phyloP scores from a whole-genome alignment of 1,140 invertebrate species.

The Bombyx mandarina region DNA sequence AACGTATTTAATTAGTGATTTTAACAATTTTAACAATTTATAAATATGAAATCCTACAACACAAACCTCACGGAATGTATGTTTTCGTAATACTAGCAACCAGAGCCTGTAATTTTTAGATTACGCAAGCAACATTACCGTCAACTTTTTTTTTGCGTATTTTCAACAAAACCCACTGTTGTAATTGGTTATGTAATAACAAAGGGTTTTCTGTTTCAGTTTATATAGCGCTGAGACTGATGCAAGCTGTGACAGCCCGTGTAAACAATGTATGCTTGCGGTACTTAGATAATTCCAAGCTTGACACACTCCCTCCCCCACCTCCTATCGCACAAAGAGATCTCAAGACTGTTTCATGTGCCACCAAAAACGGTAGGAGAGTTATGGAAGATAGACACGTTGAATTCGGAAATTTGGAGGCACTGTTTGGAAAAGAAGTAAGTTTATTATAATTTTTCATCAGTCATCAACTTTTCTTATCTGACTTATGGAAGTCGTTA shows the following conservation, averaged over 20 bases:
- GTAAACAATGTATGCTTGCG: constrained; percentile 79
- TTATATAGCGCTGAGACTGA: constrained; percentile 79
- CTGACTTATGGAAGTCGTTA: too few relatives aligned
- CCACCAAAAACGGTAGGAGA: constrained; percentile 84
- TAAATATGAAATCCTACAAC: too few relatives aligned
- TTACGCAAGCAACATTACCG: too few relatives aligned
- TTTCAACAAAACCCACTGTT: too few relatives aligned
- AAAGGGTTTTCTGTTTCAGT: constrained; percentile 64
- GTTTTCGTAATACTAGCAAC: too few relatives aligned
- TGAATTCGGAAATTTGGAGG: constrained; percentile 80
- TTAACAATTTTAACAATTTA: too few relatives aligned
- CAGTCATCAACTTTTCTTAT: not conserved
- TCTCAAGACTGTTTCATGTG: constrained; percentile 72
- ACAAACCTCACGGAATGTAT: too few relatives aligned
- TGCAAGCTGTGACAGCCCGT: constrained; percentile 79
- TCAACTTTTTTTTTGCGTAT: too few relatives aligned
- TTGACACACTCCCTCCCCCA: constrained; percentile 70
- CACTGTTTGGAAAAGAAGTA: constrained; percentile 78
- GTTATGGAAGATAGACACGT: constrained; percentile 91
- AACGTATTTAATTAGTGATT: too few relatives aligned
- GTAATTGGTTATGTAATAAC: too few relatives aligned
- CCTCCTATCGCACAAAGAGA: constrained; percentile 67
- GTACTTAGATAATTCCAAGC: constrained; percentile 75
- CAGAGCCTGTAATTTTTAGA: too few relatives aligned
- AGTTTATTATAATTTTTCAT: constrained; percentile 7